Evolutionary conservation across 1,140 invertebrate genomes (phyloP), one percentile per base, ranked within the genome.

Genomic region (Arctopsyche grandis): DNA sequence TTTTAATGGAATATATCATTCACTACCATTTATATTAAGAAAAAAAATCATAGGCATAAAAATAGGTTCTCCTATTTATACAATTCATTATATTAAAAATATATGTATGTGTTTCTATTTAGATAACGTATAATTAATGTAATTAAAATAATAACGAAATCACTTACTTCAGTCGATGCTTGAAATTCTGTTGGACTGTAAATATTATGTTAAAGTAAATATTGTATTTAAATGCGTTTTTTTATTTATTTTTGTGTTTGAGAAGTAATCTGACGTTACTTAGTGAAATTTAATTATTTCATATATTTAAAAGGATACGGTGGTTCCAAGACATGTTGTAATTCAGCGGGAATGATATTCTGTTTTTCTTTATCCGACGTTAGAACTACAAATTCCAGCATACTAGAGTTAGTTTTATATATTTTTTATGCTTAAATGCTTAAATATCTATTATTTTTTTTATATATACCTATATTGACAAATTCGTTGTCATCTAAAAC

Each of bases 401-500:
- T n/a, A 26, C 12, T 52, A 52, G 1, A 52, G 10, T 14, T 52
- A 52, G 1, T 52, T 12, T 52, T 12, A 3, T 14, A 52, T 12
- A 14, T 5, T 5, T 3, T 52, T 52, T 52, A 52, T 52, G 10
- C 16, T 52, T 7, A 46, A 46, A 52, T 52, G 16, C 12, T 52
- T n/a, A n/a, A n/a, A n/a, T n/a, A n/a, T n/a, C n/a, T n/a, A n/a
- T n/a, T n/a, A n/a, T 52, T 52, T 52, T 52, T 52, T 52, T 1
- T 58, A 12, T 66, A 83, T 87, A 87, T 86, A 92, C 91, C 91
- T 44, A 92, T 88, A 38, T 90, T 90, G 24, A 93, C 90, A 83
- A 91, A 92, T 79, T 93, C 92, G 84, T 92, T 90, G 84, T 93
- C 91, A 80, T 92, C 90, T 7, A 93, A 85, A 21, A 93, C 90